Conservation (phyloP, 2,113 vertebrate genomes). For the Otocyon megalotis region DNA sequence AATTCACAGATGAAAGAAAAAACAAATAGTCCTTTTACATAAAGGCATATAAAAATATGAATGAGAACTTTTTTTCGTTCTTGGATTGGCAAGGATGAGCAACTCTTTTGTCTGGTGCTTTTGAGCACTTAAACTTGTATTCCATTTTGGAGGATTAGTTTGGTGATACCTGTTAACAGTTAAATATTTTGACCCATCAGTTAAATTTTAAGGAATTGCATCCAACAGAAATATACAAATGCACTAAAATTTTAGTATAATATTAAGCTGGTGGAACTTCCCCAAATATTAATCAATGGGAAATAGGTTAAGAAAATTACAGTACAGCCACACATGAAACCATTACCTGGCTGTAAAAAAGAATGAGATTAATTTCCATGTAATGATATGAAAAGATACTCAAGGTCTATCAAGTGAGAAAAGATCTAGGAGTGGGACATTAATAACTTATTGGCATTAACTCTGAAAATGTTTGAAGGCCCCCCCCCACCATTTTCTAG, state of each 20-base stretch:
- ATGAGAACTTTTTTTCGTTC: not conserved
- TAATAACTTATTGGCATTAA: not conserved
- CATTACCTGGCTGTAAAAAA: conserved; percentile 40
- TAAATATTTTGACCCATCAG: conserved; percentile 27
- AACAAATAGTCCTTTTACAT: not conserved
- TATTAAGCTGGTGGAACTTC: conserved; percentile 32
- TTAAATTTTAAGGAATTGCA: conserved; percentile 39
- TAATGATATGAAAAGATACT: conserved; percentile 40
- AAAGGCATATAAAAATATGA: conserved; percentile 53
- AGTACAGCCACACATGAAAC: not conserved
- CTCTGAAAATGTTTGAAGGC: conserved; percentile 20
- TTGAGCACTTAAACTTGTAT: conserved; percentile 30
- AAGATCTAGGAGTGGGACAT: conserved; percentile 40
- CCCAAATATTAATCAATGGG: not conserved
- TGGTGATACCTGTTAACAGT: not conserved
- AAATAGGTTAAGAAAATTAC: conserved; percentile 51
- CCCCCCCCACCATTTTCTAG: not conserved
- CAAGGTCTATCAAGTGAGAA: conserved; percentile 31
- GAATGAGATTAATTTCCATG: conserved; percentile 6
- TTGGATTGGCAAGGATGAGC: conserved; percentile 16
- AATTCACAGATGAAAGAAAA: conserved; percentile 17
- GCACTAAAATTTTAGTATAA: conserved; percentile 11
- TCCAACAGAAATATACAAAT: conserved; percentile 31
- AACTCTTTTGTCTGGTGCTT: not conserved
- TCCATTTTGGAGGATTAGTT: conserved; percentile 42